Evolutionary conservation across 2,113 vertebrate species (phyloP).

Genomic region (Callionymus lyra): DNA sequence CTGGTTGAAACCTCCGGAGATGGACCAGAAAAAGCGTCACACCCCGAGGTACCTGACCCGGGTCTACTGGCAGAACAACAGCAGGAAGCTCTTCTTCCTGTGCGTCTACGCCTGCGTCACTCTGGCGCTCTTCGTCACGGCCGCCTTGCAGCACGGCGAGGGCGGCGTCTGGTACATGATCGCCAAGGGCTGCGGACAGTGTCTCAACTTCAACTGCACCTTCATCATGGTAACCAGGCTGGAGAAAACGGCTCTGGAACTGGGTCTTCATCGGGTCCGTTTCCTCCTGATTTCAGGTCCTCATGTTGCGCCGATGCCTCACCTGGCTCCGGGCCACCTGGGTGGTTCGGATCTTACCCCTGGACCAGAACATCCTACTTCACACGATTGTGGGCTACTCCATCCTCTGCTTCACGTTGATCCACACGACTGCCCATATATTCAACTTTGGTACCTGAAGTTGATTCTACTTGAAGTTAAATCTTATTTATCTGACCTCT

Average conservation of each 20-base stretch:
- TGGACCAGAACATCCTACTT: constrained; percentile 76
- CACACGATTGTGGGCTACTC: constrained; percentile 79
- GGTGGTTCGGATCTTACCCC: constrained; percentile 68
- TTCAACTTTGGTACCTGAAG: constrained; percentile 76
- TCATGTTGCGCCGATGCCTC: constrained; percentile 80
- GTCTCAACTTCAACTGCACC: constrained; percentile 85
- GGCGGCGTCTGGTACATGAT: constrained; percentile 58
- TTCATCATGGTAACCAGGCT: constrained; percentile 67
- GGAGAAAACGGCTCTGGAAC: not conserved
- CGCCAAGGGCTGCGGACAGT: constrained; percentile 79
- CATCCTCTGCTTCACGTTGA: constrained; percentile 54
- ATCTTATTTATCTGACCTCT: too few species aligned
- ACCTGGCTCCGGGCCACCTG: constrained; percentile 76
- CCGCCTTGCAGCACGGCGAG: constrained; percentile 41
- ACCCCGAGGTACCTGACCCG: constrained; percentile 63
- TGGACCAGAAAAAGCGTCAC: constrained; percentile 21
- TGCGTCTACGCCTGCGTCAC: constrained; percentile 54
- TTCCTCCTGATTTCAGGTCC: constrained; percentile 53
- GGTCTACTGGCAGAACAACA: constrained; percentile 75
- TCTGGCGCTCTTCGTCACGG: constrained; percentile 65
- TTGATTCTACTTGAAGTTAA: too few species aligned
- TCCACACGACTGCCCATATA: constrained; percentile 71
- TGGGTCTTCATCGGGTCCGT: too few species aligned
- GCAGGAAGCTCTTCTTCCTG: constrained; percentile 69
- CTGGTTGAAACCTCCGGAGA: constrained; percentile 73